phyloP scores from a whole-genome alignment of 35 echinoderm and acorn worm genomes.

The Anneissia japonica region DNA sequence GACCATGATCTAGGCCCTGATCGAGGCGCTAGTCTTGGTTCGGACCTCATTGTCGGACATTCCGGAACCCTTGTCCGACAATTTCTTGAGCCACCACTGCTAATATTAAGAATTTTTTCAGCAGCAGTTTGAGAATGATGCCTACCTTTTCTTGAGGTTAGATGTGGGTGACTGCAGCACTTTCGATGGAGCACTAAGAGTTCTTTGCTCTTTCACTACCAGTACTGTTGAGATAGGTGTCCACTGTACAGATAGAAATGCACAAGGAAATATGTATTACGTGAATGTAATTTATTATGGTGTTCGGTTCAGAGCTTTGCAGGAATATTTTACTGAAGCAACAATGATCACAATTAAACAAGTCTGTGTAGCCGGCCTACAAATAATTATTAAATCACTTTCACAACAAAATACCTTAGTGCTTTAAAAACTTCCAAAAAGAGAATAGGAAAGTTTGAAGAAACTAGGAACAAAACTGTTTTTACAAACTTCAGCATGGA shows the following conservation, averaged over 20 bases:
- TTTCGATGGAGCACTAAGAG: conserved; percentile 62
- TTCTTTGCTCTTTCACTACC: conserved; percentile 56
- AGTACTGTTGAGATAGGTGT: conserved; percentile 82
- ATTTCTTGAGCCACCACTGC: neutral
- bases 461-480: too few species aligned
- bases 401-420: too few species aligned
- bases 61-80: neutral
- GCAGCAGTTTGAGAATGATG: neutral
- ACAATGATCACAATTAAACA: too few species aligned
- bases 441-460: too few species aligned
- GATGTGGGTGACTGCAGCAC: conserved; percentile 37
- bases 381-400: too few species aligned
- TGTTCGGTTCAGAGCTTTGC: too few species aligned
- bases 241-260: conserved; percentile 50
- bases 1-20: neutral
- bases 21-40: neutral
- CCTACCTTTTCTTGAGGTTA: conserved; percentile 58
- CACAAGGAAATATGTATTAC: neutral
- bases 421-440: too few species aligned
- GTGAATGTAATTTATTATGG: neutral
- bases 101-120: neutral
- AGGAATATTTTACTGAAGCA: too few species aligned
- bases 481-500: too few species aligned
- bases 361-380: too few species aligned
- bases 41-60: neutral